Evolutionary conservation across 2,113 vertebrate genomes (phyloP).

Genomic region (Grallaria varia): DNA sequence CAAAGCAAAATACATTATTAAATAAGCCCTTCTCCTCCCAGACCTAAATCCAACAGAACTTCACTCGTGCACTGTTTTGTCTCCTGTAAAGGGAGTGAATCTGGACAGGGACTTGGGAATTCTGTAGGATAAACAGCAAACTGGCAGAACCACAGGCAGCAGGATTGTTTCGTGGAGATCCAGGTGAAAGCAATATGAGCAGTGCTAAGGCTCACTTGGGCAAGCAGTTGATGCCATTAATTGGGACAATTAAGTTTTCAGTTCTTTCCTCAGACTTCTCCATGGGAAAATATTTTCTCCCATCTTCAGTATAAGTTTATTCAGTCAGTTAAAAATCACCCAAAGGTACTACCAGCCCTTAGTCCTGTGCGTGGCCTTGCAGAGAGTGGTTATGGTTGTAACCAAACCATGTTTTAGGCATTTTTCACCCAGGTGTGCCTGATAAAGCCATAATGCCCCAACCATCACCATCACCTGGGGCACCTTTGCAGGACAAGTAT

Average conservation of each 20-base stretch:
- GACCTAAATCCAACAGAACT: not conserved
- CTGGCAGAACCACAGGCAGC: not conserved
- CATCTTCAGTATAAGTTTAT: not conserved
- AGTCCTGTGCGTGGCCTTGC: accelerated
- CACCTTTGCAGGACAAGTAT: not conserved
- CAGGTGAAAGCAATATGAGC: not conserved
- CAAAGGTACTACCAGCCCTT: accelerated
- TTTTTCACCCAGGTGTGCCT: not conserved
- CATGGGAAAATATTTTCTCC: not conserved
- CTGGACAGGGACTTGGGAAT: not conserved
- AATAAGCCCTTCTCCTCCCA: not conserved
- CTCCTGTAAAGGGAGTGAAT: not conserved
- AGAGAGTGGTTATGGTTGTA: accelerated
- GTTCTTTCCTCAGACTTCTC: not conserved
- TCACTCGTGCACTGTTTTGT: accelerated
- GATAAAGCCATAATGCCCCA: not conserved
- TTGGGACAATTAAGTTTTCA: accelerated
- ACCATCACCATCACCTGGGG: not conserved
- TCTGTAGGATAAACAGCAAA: not conserved
- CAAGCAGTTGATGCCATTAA: not conserved
- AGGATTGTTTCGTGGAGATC: accelerated
- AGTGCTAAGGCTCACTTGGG: not conserved
- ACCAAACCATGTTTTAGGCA: accelerated
- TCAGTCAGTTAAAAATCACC: not conserved
- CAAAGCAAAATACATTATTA: not conserved